Percentiles rank a stretch among this genome's conserved stretches.
phyloP scores from a whole-genome alignment of 2,113 vertebrate species.

The Blennius ocellaris region DNA sequence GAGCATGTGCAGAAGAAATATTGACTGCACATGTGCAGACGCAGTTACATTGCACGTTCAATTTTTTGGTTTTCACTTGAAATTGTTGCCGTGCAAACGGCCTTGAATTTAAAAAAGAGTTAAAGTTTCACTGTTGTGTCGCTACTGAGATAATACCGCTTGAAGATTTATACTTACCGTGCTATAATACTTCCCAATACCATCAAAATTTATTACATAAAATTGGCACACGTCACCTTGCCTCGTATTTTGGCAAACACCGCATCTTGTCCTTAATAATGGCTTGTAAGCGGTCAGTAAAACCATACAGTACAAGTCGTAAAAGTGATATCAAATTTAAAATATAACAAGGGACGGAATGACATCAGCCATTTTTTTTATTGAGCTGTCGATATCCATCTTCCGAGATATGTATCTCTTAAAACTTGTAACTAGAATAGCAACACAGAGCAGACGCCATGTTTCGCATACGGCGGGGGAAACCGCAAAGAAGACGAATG shows the following conservation, averaged over 20 bases:
- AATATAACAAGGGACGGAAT: neutral
- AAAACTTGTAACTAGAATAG: slow-evolving; percentile 1
- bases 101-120: too few relatives aligned
- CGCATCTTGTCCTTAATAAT: neutral
- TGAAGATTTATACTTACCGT: too few relatives aligned
- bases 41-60: too few relatives aligned
- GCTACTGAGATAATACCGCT: too few relatives aligned
- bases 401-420: slow-evolving; percentile 5
- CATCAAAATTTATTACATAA: too few relatives aligned
- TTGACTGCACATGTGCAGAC: too few relatives aligned
- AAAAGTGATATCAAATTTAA: neutral
- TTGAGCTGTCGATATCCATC: slow-evolving; percentile 2
- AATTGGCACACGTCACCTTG: too few relatives aligned
- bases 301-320: neutral
- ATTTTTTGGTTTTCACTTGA: too few relatives aligned
- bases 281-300: neutral
- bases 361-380: neutral
- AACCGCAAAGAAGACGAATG: slow-evolving; percentile 40
- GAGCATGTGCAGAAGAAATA: too few relatives aligned
- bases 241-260: neutral
- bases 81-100: too few relatives aligned
- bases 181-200: too few relatives aligned
- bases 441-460: neutral
- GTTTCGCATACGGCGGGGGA: slow-evolving; percentile 7
- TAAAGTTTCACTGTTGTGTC: too few relatives aligned